Conservation (phyloP, 2,113 vertebrate genomes). For the Hypanus sabinus region DNA sequence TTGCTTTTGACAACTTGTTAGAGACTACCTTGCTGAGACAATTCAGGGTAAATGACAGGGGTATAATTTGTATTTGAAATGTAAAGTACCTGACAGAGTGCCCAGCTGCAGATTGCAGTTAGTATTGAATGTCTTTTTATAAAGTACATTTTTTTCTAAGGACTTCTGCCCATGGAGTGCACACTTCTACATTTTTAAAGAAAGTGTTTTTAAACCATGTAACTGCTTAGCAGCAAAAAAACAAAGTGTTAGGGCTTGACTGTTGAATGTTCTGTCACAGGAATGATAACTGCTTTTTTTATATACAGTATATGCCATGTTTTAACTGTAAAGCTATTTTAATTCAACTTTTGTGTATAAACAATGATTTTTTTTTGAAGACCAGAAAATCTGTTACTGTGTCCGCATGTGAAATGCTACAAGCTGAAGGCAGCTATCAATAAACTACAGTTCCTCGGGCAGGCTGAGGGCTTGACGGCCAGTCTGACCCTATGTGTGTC, state of each 20-base stretch:
- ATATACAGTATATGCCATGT: constrained; percentile 18
- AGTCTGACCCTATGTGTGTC: not conserved
- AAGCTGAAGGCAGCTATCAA: constrained; percentile 29
- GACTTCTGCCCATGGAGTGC: constrained; percentile 1
- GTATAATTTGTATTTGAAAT: not conserved
- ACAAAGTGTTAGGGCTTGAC: constrained; percentile 14
- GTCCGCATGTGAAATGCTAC: constrained; percentile 23
- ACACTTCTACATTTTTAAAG: constrained; percentile 3
- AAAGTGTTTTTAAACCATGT: constrained; percentile 17
- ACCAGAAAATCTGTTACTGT: constrained; percentile 10
- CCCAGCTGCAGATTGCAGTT: not conserved
- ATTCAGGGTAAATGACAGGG: not conserved
- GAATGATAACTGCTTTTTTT: constrained; percentile 33
- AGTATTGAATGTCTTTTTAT: constrained; percentile 28
- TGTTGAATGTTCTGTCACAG: constrained; percentile 32
- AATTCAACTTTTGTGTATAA: not conserved
- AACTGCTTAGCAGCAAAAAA: constrained; percentile 21
- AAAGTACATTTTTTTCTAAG: constrained; percentile 31
- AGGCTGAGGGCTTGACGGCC: not conserved
- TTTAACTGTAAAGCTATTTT: constrained; percentile 30
- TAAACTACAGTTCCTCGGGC: not conserved
- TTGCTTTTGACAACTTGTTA: not conserved
- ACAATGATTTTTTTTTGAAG: not conserved
- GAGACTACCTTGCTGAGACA: not conserved
- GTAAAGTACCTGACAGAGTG: not conserved